Evolutionary conservation across 1,140 invertebrate genomes (phyloP).

Genomic region (Heliconius nattereri): DNA sequence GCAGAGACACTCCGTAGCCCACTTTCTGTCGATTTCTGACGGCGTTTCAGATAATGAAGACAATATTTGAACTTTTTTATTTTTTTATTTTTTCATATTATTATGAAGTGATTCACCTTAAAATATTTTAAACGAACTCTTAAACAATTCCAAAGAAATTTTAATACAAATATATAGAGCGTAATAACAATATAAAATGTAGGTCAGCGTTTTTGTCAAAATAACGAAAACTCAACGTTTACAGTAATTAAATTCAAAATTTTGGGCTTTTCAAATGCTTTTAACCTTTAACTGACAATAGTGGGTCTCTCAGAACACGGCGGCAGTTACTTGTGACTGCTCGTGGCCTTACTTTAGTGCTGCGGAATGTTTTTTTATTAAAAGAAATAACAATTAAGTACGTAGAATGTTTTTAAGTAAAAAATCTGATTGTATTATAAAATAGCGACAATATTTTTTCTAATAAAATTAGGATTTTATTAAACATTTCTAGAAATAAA

Average conservation of each 20-base stretch:
- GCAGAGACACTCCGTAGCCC: no score
- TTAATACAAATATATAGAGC: no score
- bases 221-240: background rate
- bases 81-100: no score
- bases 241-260: background rate
- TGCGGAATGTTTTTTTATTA: background rate
- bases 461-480: background rate
- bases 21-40: no score
- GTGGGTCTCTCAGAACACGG: background rate
- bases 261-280: background rate
- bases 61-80: no score
- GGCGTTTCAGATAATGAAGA: no score
- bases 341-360: background rate
- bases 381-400: background rate
- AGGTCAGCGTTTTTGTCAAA: background rate
- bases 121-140: no score
- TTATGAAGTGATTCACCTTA: no score
- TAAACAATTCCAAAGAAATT: no score
- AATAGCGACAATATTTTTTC: background rate
- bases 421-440: background rate
- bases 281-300: constrained; percentile 1
- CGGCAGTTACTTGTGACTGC: background rate
- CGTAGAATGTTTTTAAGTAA: background rate
- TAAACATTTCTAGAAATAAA: background rate
- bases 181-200: background rate